These are phyloP conservation scores for Thysanoteuthis rhombus DNA, from an alignment of 2,888 invertebrate species.

Conservation along the genomic window DNA sequence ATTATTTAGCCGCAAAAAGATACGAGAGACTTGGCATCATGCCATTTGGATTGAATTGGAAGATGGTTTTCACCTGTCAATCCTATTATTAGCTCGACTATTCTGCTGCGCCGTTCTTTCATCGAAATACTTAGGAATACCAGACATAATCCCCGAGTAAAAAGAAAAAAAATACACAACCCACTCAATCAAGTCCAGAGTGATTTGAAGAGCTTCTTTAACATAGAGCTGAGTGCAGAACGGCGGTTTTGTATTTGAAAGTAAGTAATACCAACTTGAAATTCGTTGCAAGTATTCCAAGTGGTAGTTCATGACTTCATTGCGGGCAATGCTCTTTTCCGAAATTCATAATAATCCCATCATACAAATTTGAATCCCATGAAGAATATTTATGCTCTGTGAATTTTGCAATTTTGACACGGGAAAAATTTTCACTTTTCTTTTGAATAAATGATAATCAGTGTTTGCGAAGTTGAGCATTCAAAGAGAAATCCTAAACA, in stretches of 20 bases:
- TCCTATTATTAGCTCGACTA: background rate
- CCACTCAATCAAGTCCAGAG: background rate
- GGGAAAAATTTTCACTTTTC: too few species aligned
- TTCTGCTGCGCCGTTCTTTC: background rate
- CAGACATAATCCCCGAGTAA: background rate
- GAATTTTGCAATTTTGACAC: too few species aligned
- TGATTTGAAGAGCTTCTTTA: background rate
- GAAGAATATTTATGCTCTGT: too few species aligned
- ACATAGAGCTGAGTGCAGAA: background rate
- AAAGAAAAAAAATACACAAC: background rate
- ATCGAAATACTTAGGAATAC: background rate
- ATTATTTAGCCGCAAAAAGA: background rate
- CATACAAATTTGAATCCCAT: too few species aligned
- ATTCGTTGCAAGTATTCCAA: background rate
- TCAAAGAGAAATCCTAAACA: too few species aligned
- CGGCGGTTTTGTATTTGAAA: background rate
- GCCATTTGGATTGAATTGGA: background rate
- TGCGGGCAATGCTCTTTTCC: background rate
- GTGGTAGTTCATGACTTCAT: background rate
- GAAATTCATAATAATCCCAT: background rate
- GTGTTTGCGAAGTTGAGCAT: too few species aligned
- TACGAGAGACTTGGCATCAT: background rate
- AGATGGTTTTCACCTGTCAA: background rate
- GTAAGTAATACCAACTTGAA: background rate
- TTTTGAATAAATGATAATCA: too few species aligned